These are phyloP conservation scores for Mayetiola destructor DNA, from an alignment of 2,888 invertebrate genomes.

Conservation along the genomic window DNA sequence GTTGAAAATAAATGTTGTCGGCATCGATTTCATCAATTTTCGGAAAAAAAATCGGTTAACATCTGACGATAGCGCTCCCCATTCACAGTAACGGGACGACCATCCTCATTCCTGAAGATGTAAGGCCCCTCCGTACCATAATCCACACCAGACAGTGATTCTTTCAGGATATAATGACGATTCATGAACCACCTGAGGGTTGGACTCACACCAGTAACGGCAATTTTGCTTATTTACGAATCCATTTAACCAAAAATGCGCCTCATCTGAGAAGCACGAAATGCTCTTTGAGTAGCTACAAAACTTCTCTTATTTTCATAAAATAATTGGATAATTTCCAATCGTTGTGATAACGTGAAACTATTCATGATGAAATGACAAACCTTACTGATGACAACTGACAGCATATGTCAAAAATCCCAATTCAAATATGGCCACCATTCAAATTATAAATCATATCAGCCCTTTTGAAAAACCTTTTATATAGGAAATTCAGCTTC, in stretches of 20 bases:
- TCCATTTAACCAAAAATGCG: conserved; percentile 7
- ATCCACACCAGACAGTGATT: conserved; percentile 1
- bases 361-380: background rate
- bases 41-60: background rate
- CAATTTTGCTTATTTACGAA: conserved; percentile 5
- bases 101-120: background rate
- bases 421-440: too few species aligned
- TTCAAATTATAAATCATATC: too few species aligned
- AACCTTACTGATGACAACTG: background rate
- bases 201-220: background rate
- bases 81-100: background rate
- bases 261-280: background rate
- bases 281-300: background rate
- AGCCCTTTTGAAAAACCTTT: too few species aligned
- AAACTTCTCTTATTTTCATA: background rate
- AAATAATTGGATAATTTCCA: background rate
- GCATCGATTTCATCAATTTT: background rate
- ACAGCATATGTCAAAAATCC: too few species aligned
- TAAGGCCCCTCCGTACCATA: conserved; percentile 1
- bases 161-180: background rate
- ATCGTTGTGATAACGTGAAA: background rate
- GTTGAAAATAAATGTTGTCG: conserved; percentile 12
- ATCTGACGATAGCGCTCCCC: conserved; percentile 3
- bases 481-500: too few species aligned
- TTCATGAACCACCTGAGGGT: background rate